A percentile compares a stretch with the other conserved stretches of the same genome.
These are phyloP conservation scores for Drosophila histrio DNA, from an alignment of 2,888 invertebrate species.

Conservation along the genomic window DNA sequence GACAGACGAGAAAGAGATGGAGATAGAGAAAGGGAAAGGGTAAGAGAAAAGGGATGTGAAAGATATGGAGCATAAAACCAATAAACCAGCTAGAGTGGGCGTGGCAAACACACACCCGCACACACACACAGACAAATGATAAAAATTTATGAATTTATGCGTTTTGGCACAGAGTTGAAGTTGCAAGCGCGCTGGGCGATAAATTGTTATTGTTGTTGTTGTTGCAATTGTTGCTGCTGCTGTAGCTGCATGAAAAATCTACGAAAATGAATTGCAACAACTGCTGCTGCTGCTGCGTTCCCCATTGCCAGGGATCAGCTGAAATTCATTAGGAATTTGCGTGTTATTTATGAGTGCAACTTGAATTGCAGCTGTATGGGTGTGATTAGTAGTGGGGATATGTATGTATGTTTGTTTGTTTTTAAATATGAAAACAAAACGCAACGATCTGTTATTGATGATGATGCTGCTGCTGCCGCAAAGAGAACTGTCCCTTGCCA, in stretches of 20 bases:
- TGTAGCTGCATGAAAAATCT: constrained; percentile 70
- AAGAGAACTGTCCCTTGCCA: background rate
- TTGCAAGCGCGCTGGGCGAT: constrained; percentile 72
- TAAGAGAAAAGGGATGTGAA: constrained; percentile 17
- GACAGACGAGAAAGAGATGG: background rate
- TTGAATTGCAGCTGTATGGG: constrained; percentile 6
- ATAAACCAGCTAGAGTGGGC: constrained; percentile 66
- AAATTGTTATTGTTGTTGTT: constrained; percentile 57
- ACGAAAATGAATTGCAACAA: constrained; percentile 77
- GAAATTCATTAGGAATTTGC: constrained; percentile 80
- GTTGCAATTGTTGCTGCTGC: constrained; percentile 7
- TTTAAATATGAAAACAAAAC: constrained; percentile 70
- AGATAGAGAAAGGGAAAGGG: constrained; percentile 5
- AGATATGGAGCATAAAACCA: constrained; percentile 71
- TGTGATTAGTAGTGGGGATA: constrained; percentile 70
- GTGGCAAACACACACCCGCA: constrained; percentile 28
- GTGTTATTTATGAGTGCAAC: constrained; percentile 73
- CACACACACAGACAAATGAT: constrained; percentile 66
- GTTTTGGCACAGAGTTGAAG: constrained; percentile 74
- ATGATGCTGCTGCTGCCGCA: constrained; percentile 49
- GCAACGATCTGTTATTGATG: constrained; percentile 70
- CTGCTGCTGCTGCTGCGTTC: constrained; percentile 65
- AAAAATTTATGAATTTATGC: constrained; percentile 81
- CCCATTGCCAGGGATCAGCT: constrained; percentile 75
- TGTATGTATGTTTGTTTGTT: constrained; percentile 74